A percentile compares a stretch with the other conserved stretches of the same genome.
Conservation (phyloP, 2,888 invertebrate species). For the Rhorus exstirpatorius region DNA sequence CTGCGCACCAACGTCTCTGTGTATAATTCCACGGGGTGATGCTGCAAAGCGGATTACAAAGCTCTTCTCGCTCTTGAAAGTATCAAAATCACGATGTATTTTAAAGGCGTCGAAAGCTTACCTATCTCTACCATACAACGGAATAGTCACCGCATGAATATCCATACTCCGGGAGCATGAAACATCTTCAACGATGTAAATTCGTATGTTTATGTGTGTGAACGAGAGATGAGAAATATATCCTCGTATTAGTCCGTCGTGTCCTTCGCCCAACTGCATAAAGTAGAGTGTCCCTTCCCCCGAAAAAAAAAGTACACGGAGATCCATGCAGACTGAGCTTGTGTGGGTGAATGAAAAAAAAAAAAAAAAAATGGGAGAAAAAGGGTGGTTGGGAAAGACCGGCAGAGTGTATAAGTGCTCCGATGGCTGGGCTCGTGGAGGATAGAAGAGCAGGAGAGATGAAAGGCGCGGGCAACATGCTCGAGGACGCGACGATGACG, state of each 20-base stretch:
- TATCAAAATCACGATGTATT: constrained; percentile 84
- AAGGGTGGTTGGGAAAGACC: constrained; percentile 53
- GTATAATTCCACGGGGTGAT: constrained; percentile 44
- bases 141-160: not conserved
- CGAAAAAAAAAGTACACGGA: constrained; percentile 10
- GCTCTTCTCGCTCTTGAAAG: constrained; percentile 74
- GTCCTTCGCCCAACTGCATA: constrained; percentile 28
- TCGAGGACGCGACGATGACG: constrained; percentile 81
- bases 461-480: constrained; percentile 83
- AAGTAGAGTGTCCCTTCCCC: constrained; percentile 17
- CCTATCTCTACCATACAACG: constrained; percentile 17
- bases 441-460: constrained; percentile 81
- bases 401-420: constrained; percentile 84
- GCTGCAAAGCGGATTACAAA: constrained; percentile 83
- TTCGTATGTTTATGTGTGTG: too few relatives aligned
- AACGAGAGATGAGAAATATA: constrained; percentile 10
- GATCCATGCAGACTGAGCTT: not conserved
- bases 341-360: constrained; percentile 60
- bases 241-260: constrained; percentile 14
- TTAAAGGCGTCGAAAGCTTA: constrained; percentile 71
- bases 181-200: too few relatives aligned
- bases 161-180: not conserved
- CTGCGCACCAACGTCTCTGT: not conserved
- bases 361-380: constrained; percentile 31
- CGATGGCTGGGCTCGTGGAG: constrained; percentile 71